A percentile compares a stretch with the other conserved stretches of the same genome.
phyloP scores from a whole-genome alignment of 1,140 invertebrate species.

The Dreissena rostriformis region DNA sequence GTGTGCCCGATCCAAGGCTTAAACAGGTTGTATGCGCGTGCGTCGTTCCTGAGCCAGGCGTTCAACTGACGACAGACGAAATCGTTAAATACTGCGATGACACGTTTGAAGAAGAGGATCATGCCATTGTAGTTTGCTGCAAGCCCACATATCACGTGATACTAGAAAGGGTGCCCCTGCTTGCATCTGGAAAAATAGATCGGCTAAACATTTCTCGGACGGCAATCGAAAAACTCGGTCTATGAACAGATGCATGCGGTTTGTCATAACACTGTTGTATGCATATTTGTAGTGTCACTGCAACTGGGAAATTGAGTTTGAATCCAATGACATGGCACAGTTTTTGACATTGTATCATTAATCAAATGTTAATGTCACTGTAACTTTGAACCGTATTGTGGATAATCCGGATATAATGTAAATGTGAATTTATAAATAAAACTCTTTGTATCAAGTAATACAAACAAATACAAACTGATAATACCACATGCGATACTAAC shows the following conservation, averaged over 20 bases:
- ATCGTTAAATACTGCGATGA: constrained; percentile 26
- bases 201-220: not conserved
- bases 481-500: too few relatives aligned
- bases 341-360: too few relatives aligned
- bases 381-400: too few relatives aligned
- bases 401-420: too few relatives aligned
- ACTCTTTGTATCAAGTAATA: too few relatives aligned
- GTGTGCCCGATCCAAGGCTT: constrained; percentile 43
- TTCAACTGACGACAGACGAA: constrained; percentile 11
- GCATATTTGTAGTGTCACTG: too few relatives aligned
- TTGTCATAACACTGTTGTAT: too few relatives aligned
- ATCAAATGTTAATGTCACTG: too few relatives aligned
- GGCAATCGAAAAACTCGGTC: constrained; percentile 26
- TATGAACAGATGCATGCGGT: not conserved
- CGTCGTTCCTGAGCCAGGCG: constrained; percentile 3
- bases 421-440: too few relatives aligned
- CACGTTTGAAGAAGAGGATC: constrained; percentile 25
- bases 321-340: too few relatives aligned
- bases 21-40: constrained; percentile 43
- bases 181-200: constrained; percentile 21
- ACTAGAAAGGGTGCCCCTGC: constrained; percentile 22
- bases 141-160: constrained; percentile 33
- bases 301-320: too few relatives aligned
- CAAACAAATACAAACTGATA: too few relatives aligned
- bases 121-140: not conserved